Evolutionary conservation across 2,113 vertebrate genomes (phyloP), one percentile per base, ranked within the genome.

Genomic region (Serinus canaria): DNA sequence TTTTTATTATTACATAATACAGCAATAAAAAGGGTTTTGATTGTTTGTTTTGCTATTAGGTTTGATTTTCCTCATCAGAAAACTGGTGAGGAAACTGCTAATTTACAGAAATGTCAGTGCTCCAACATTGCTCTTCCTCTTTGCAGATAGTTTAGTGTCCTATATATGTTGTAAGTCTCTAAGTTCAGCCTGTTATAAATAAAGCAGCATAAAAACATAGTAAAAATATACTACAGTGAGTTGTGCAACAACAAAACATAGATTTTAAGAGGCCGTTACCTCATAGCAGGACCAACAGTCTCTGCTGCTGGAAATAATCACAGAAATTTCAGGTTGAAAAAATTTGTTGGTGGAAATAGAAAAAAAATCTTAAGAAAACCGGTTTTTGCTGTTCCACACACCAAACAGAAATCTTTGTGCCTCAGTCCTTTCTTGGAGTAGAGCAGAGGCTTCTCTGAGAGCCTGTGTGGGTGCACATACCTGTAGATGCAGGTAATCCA

Each of bases 381-480:
- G 8, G 4, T 86, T 74, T 41, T 5, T 1, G 1, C 8, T n/a
- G 15, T 86, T 86, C 23, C 43, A 74, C 6, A 15, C 2, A 33
- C 4, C 3, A n/a, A 31, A 69, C 3, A n/a, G 17, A 50, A 88
- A 56, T 30, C 9, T 50, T 75, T 59, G 13, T 46, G 19, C 15
- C 17, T 83, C 16, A 13, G 10, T 33, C 8, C 18, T 39, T 58
- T 90, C 82, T 73, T 6, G 3, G 21, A 53, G 8, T 25, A 66
- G 68, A 64, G 39, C 7, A 58, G 55, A 15, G n/a, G 30, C 18
- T 87, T 84, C 14, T 82, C 25, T 63, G 41, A 43, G 44, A 79
- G n/a, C 31, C 69, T 0, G 0, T 76, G 33, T 39, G 8, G 41
- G n/a, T 13, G 7, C 30, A 62, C n/a, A 41, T 44, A 14, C 7